These are phyloP conservation scores for Sebastes cheni DNA, from an alignment of 2,797 vertebrate species.

Conservation along the genomic window DNA sequence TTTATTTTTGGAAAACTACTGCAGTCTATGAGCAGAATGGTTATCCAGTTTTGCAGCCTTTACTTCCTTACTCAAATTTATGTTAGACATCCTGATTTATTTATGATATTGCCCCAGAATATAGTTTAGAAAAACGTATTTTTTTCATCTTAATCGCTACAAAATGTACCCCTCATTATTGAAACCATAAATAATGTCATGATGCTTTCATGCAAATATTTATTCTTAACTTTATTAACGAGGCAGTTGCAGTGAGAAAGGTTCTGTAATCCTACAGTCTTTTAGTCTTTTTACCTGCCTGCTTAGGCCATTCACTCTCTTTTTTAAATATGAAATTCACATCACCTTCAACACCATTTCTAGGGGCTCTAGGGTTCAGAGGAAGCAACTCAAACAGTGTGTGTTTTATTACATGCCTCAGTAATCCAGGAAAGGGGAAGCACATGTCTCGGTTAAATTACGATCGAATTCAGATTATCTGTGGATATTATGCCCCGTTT, in stretches of 20 bases:
- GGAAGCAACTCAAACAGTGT: constrained; percentile 76
- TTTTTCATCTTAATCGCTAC: background rate
- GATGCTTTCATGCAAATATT: background rate
- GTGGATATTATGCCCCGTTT: constrained; percentile 71
- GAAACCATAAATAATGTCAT: background rate
- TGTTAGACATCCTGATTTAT: background rate
- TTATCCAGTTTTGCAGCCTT: background rate
- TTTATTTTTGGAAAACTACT: background rate
- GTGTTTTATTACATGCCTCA: constrained; percentile 83
- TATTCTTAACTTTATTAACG: background rate
- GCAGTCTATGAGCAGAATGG: background rate
- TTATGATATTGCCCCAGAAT: background rate
- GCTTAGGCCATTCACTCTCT: constrained; percentile 5
- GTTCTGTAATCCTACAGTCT: background rate
- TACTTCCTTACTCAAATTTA: background rate
- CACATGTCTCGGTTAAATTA: constrained; percentile 81
- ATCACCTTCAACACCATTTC: constrained; percentile 68
- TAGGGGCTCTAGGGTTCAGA: constrained; percentile 69
- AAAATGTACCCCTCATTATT: background rate
- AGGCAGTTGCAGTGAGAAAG: background rate
- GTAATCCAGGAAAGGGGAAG: constrained; percentile 81
- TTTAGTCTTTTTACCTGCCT: constrained; percentile 9
- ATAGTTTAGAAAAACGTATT: background rate
- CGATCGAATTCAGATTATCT: constrained; percentile 80
- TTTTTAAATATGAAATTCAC: constrained; percentile 62